A percentile compares a stretch with the other conserved stretches of the same genome.
These are phyloP conservation scores for Ianthella basta DNA, from an alignment of 37 sponge, comb jelly and placozoan genomes.

Conservation along the genomic window DNA sequence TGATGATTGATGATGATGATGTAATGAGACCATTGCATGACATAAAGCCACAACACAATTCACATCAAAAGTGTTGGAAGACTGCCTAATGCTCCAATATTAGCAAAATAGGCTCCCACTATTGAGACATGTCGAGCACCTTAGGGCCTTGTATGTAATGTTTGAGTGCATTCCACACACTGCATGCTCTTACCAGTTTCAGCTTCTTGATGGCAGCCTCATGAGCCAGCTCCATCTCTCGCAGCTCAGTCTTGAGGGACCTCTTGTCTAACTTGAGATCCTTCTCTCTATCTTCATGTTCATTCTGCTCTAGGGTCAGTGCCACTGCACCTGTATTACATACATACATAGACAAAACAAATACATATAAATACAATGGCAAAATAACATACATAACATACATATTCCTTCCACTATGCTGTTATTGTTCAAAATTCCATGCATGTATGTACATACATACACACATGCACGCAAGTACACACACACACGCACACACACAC, in stretches of 20 bases:
- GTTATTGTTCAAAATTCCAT: not conserved
- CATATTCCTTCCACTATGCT: not conserved
- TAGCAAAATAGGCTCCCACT: too few relatives aligned
- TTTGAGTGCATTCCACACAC: too few relatives aligned
- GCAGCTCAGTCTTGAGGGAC: constrained; percentile 79
- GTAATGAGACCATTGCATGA: too few relatives aligned
- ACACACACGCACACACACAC: not conserved
- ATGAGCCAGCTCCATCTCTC: constrained; percentile 95
- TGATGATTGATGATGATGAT: too few relatives aligned
- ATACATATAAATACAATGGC: not conserved
- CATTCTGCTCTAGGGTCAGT: constrained; percentile 84
- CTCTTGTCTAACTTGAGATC: constrained; percentile 80
- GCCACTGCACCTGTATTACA: constrained; percentile 66
- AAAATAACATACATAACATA: not conserved
- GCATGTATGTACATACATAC: not conserved
- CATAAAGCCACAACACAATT: too few relatives aligned
- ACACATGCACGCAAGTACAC: not conserved
- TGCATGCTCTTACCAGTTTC: constrained; percentile 50
- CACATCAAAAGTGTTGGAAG: too few relatives aligned
- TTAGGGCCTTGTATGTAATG: too few relatives aligned
- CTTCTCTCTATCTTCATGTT: constrained; percentile 73
- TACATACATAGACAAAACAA: not conserved
- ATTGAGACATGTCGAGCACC: too few relatives aligned
- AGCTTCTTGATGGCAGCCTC: constrained; percentile 87
- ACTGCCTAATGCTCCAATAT: too few relatives aligned